Percentiles rank a stretch among this genome's conserved stretches.
phyloP scores from a whole-genome alignment of 2,797 vertebrate genomes.

The Chiloscyllium punctatum region DNA sequence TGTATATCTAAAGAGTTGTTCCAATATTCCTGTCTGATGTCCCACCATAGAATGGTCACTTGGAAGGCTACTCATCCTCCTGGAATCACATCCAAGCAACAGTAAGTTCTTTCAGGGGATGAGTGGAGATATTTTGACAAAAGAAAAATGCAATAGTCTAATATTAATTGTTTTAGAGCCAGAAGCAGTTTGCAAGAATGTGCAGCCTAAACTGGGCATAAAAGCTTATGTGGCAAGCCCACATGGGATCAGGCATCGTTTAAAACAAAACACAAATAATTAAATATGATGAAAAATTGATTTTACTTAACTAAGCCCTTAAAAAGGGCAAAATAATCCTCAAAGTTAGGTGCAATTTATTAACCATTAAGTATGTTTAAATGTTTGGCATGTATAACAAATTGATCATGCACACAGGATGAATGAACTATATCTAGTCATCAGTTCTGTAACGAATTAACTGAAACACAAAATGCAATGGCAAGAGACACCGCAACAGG shows the following conservation, averaged over 20 bases:
- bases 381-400: conserved; percentile 35
- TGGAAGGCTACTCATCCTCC: neutral
- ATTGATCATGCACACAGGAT: conserved; percentile 35
- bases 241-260: neutral
- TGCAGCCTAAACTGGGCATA: neutral
- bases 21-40: neutral
- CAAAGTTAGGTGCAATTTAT: conserved; percentile 33
- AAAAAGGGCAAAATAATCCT: neutral
- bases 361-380: neutral
- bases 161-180: neutral
- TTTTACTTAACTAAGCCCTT: conserved; percentile 11
- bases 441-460: conserved; percentile 33
- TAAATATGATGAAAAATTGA: conserved; percentile 4
- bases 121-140: neutral
- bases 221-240: neutral
- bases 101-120: neutral
- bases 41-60: neutral
- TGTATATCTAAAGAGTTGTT: neutral
- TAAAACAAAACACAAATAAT: conserved; percentile 18
- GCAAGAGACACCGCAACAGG: neutral
- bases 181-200: neutral
- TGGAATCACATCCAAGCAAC: neutral
- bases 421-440: conserved; percentile 35
- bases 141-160: neutral
- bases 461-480: conserved; percentile 20